Conservation (phyloP, 2,888 invertebrate species). For the Colletes collaris region DNA sequence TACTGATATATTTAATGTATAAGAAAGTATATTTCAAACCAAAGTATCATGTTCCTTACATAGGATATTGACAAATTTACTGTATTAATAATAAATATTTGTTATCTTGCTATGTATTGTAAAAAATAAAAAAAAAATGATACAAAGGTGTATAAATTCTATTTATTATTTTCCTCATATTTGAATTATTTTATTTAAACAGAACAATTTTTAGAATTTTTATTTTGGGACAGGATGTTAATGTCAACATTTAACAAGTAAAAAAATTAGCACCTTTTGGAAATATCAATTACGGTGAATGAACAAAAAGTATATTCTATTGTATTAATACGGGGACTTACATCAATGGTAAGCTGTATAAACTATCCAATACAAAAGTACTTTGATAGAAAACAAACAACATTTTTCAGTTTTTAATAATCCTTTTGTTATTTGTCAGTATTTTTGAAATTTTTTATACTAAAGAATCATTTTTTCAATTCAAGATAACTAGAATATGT, state of each 20-base stretch:
- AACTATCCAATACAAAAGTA: conserved; percentile 22
- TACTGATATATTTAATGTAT: conserved; percentile 60
- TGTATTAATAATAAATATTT: conserved; percentile 62
- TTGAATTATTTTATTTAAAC: conserved; percentile 55
- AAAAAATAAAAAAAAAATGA: conserved; percentile 63
- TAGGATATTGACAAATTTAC: conserved; percentile 55
- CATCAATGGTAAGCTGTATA: conserved; percentile 18
- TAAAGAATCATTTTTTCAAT: conserved; percentile 49
- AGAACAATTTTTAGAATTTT: conserved; percentile 53
- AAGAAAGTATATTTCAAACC: conserved; percentile 69
- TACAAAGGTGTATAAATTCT: conserved; percentile 52
- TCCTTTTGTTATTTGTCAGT: conserved; percentile 19
- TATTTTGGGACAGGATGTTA: conserved; percentile 33
- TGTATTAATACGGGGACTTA: conserved; percentile 15
- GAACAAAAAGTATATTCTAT: conserved; percentile 31
- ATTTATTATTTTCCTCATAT: conserved; percentile 29
- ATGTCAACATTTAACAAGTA: conserved; percentile 53
- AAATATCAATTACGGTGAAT: conserved; percentile 33
- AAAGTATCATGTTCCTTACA: conserved; percentile 70
- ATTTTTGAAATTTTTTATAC: conserved; percentile 23
- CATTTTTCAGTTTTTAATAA: conserved; percentile 22
- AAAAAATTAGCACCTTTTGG: conserved; percentile 51
- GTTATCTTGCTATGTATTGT: conserved; percentile 61
- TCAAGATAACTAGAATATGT: conserved; percentile 53
- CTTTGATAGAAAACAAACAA: conserved; percentile 41